Conservation (phyloP, 2,888 invertebrate species). For the Arenicola marina region DNA sequence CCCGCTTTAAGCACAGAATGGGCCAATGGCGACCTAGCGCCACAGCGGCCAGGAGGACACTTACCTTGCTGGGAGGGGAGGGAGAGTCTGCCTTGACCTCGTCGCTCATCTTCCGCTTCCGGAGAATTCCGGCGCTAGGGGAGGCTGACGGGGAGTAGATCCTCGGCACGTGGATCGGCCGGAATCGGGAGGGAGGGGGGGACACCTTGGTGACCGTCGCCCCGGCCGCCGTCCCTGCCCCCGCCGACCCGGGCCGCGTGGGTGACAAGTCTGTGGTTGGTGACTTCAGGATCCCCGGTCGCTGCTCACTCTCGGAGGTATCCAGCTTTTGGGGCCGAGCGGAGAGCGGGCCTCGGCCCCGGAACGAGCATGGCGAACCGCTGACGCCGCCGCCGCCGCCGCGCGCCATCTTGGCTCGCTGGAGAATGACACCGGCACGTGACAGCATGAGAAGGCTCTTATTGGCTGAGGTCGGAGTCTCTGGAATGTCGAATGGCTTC, state of each 20-base stretch:
- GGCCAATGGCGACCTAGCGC: too few species aligned
- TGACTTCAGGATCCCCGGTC: slow-evolving; percentile 1
- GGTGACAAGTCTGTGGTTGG: not conserved
- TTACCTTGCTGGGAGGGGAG: slow-evolving; percentile 50
- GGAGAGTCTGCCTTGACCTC: slow-evolving; percentile 37
- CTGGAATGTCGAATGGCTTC: slow-evolving; percentile 12
- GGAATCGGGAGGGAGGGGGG: slow-evolving; percentile 14
- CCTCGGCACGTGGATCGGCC: slow-evolving; percentile 26
- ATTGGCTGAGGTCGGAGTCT: slow-evolving; percentile 11
- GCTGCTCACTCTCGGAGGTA: not conserved
- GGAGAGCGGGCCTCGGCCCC: slow-evolving; percentile 1
- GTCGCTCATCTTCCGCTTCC: slow-evolving; percentile 40
- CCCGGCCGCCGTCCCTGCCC: not conserved
- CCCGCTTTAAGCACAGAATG: too few species aligned
- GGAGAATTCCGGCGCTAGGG: slow-evolving; percentile 53
- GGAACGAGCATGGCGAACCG: not conserved
- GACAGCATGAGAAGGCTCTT: not conserved
- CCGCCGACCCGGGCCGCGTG: not conserved
- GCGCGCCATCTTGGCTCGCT: slow-evolving; percentile 7
- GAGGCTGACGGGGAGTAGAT: slow-evolving; percentile 52
- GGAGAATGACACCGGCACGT: slow-evolving; percentile 19
- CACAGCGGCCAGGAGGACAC: too few species aligned
- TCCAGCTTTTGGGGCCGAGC: too few species aligned
- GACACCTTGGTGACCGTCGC: not conserved
- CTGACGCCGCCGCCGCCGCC: not conserved